Base-by-base conservation (phyloP, 1,140 invertebrate species). In the Bradynema listronoti region DNA sequence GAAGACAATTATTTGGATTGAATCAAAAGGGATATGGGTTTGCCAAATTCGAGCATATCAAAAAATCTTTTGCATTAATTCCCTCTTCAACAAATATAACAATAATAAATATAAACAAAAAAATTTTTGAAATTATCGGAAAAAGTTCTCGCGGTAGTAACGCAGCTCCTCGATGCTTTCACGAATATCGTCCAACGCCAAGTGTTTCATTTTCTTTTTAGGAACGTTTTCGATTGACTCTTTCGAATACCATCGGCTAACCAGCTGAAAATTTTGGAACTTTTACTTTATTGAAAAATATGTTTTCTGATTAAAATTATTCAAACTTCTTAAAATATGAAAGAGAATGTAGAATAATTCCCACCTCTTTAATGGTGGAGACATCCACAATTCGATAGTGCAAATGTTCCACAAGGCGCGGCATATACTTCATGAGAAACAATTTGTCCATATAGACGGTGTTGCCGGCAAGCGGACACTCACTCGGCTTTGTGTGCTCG, bases 331-430 rank as follows among this genome's bases (percentile, higher is more conserved):
- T 56, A 29, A 32, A 56, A 3, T 33, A 9, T 55, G 30, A 19
- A 6, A 9, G 14, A 54, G 5, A 3, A 19, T 56, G 16, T 0
- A 7, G 42, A 2, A 6, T 16, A 1, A 7, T 7, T 19, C 9
- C 4, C 19, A 58, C 56, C 51, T 61, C 91, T 79, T 93, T 94
- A 0, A 95, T 80, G 2, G 87, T 84, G 30, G 87, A 90, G 3
- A 94, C 90, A 84, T 96, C 92, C 51, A 96, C 86, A 27, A 90
- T 86, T 72, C 91, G 84, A 80, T 96, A 94, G 79, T 95, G 90
- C 55, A 96, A 80, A 80, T 91, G 88, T 7, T 85, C 72, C 72
- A 87, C 73, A 30, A 55, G 22, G 16, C 66, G 79, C 0, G 88
- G 87, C 85, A 90, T 87, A 66, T 86, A 84, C 79, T 86, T 87